These are phyloP conservation scores for Tortricodes alternella DNA, from an alignment of 2,888 invertebrate genomes.

Conservation along the genomic window DNA sequence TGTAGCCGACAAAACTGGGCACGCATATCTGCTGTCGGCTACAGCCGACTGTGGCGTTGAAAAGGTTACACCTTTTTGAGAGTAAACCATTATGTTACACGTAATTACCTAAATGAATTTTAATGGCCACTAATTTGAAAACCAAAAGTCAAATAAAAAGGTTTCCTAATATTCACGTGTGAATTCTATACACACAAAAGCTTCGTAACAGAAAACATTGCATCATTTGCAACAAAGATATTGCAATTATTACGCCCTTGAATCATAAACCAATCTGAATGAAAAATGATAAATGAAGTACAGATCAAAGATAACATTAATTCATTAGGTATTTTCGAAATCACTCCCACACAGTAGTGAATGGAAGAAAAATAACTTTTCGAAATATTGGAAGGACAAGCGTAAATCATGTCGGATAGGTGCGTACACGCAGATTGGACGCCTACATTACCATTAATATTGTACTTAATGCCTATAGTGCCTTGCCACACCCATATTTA, in stretches of 20 bases:
- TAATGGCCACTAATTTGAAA: no score
- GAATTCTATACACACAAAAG: not conserved
- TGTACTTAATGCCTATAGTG: slow-evolving; percentile 8
- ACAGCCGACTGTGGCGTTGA: no score
- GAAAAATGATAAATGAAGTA: no score
- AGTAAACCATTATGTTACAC: not conserved
- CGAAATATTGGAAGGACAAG: slow-evolving; percentile 44
- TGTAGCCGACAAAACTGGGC: no score
- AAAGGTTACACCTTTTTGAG: no score
- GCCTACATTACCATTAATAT: slow-evolving; percentile 32
- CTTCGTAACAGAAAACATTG: slow-evolving; percentile 7
- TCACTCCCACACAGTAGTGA: slow-evolving; percentile 44
- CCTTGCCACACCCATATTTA: slow-evolving; percentile 22
- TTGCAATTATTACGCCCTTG: slow-evolving; percentile 30
- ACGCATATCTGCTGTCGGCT: no score
- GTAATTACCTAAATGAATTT: not conserved
- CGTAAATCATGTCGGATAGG: slow-evolving; percentile 40
- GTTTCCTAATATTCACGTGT: not conserved
- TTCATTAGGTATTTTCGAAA: slow-evolving; percentile 45
- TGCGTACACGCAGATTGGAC: slow-evolving; percentile 31
- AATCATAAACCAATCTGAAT: slow-evolving; percentile 35
- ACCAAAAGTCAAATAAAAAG: no score
- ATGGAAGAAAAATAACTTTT: slow-evolving; percentile 48
- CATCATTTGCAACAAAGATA: slow-evolving; percentile 21
- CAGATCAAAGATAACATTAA: slow-evolving; percentile 44